Evolutionary conservation across 2,888 invertebrate genomes (phyloP), one percentile per base, ranked within the genome.

Genomic region (Rhingia campestris): DNA sequence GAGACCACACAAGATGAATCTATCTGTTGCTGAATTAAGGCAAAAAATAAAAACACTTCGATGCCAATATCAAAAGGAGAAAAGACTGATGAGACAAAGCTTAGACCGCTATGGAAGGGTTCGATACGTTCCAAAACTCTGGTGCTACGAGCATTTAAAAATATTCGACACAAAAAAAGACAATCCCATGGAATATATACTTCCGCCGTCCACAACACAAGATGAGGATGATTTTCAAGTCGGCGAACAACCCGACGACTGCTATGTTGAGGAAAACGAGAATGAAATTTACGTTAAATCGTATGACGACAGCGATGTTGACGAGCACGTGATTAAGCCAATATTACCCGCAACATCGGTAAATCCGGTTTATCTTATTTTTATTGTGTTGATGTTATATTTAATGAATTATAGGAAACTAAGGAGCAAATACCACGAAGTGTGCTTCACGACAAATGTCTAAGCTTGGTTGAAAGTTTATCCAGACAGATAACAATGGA

Each of bases 221-320:
- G 6, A 56, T 22, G 22, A 30, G 1, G 51, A 64, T 4, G 47
- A 56, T 0, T 6, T 45, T 3, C 12, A 56, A 74, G 22, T 33
- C 0, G n/a, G 6, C 5, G 67, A 45, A 12, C 51, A 32, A 10
- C 69, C 69, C 6, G 59, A 72, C n/a, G 59, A 70, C 3, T 59
- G 41, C 4, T 61, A 61, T 10, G 35, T 72, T n/a, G 7, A 14
- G 12, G 72, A 72, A 39, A 76, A 76, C 39, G 76, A 76, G 4
- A 69, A 69, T 22, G 76, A 76, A 33, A 76, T 76, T 39, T 76
- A 67, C 12, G 76, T 76, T 3, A 67, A 67, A 33, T 67, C 76
- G 0, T 76, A 47, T 43, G 76, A 69, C 6, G 75, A 76, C n/a
- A 53, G 43, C 10, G 75, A 66, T 6, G 30, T 5, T 0, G 73